Percentiles rank a stretch among this genome's conserved stretches.
phyloP scores from a whole-genome alignment of 2,113 vertebrate genomes.

The Pollimyrus isidori region DNA sequence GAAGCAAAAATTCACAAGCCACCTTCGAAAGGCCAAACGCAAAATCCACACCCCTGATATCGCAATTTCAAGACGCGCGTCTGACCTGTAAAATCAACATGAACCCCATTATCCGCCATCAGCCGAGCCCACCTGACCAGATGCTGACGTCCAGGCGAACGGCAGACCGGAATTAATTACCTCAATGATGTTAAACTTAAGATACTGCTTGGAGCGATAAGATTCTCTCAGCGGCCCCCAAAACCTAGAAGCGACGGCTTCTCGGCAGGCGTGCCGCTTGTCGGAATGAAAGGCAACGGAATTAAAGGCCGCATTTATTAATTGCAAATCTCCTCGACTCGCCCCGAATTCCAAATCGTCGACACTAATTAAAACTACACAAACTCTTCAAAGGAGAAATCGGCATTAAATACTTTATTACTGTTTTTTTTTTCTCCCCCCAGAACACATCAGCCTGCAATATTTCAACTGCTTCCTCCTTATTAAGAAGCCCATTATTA shows the following conservation, averaged over 20 bases:
- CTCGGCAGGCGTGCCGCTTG: not conserved
- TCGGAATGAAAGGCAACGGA: not conserved
- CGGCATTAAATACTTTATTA: slow-evolving; percentile 17
- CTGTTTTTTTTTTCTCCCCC: not conserved
- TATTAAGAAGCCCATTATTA: not conserved
- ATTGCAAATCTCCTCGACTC: slow-evolving; percentile 2
- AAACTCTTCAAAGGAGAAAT: slow-evolving; percentile 15
- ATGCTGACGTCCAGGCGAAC: not conserved
- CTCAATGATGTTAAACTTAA: not conserved
- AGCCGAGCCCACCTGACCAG: not conserved
- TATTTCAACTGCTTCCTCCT: slow-evolving; percentile 9
- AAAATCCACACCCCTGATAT: not conserved
- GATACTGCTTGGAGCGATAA: slow-evolving; percentile 1
- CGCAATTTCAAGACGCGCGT: not conserved
- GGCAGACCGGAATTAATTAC: not conserved
- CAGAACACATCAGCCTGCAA: not conserved
- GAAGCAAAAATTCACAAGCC: not conserved
- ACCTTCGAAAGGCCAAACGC: not conserved
- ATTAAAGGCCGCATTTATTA: slow-evolving; percentile 18
- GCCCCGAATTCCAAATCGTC: not conserved
- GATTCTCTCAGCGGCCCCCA: not conserved
- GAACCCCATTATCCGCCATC: not conserved
- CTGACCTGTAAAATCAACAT: not conserved
- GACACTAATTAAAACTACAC: slow-evolving; percentile 24
- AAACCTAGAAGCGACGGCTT: not conserved